Evolutionary conservation across 1,140 invertebrate genomes (phyloP).

Genomic region (Ctenoplectra terminalis): DNA sequence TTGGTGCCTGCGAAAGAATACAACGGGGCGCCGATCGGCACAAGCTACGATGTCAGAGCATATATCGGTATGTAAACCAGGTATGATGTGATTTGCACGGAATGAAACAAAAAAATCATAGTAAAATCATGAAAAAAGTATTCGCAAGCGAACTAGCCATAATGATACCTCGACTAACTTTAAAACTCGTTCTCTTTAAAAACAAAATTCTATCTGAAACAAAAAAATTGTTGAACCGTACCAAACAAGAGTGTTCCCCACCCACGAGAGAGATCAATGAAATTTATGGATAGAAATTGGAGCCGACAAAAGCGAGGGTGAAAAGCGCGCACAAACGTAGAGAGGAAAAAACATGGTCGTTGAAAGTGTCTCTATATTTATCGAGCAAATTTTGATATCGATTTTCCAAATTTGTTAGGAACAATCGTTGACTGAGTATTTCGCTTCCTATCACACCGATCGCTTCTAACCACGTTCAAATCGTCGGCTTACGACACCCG

Average conservation of each 20-base stretch:
- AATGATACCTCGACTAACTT: background rate
- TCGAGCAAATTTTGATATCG: background rate
- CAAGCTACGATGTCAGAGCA: conserved; percentile 91
- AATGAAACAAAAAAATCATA: too few relatives aligned
- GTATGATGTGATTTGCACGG: background rate
- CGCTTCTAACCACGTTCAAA: background rate
- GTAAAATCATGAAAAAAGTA: too few relatives aligned
- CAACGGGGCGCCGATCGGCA: conserved; percentile 94
- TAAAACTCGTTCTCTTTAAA: background rate
- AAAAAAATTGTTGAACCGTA: background rate
- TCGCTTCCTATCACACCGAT: background rate
- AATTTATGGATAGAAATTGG: background rate
- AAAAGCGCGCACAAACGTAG: background rate
- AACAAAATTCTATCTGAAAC: background rate
- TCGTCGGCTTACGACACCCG: background rate
- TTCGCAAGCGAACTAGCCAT: too few relatives aligned
- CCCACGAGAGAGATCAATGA: background rate
- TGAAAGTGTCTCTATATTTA: background rate
- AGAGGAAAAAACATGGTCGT: background rate
- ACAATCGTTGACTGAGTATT: background rate
- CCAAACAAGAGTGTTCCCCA: too few relatives aligned
- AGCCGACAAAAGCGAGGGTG: background rate
- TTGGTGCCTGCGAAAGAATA: conserved; percentile 95
- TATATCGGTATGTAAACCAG: conserved; percentile 87
- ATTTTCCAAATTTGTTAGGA: background rate